A percentile compares a stretch with the other conserved stretches of the same genome.
Conservation (phyloP, 2,888 invertebrate genomes). For the Leucoptera coffeella region DNA sequence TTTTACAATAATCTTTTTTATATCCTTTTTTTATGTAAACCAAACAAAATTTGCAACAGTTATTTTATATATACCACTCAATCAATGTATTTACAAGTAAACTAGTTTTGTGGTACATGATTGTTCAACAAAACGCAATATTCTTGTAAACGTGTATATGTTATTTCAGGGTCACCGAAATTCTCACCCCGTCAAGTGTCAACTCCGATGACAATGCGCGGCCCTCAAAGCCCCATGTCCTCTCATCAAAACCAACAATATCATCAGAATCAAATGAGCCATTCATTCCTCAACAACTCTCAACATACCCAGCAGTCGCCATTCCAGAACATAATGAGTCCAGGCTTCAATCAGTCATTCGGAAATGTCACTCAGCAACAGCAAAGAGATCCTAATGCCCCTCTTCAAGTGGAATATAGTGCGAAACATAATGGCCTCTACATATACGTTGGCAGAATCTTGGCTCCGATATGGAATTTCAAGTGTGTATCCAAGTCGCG, state of each 20-base stretch:
- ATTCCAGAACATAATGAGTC: conserved; percentile 25
- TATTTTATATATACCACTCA: too few relatives aligned
- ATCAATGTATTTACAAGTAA: too few relatives aligned
- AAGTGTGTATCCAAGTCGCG: conserved; percentile 61
- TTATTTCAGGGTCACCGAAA: conserved; percentile 29
- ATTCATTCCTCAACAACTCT: conserved; percentile 25
- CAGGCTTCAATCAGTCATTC: conserved; percentile 31
- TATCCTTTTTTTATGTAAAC: too few relatives aligned
- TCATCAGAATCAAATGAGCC: conserved; percentile 23
- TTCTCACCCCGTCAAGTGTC: conserved; percentile 45
- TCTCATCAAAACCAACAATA: neutral
- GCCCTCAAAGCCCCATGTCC: conserved; percentile 18
- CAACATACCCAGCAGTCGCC: conserved; percentile 23
- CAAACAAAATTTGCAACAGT: too few relatives aligned
- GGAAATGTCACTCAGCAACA: conserved; percentile 31
- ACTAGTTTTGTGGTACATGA: too few relatives aligned
- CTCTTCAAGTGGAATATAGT: conserved; percentile 39
- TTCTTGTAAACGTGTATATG: neutral
- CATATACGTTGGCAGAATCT: conserved; percentile 80
- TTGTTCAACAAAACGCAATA: too few relatives aligned
- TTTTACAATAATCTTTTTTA: too few relatives aligned
- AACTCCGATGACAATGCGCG: conserved; percentile 36
- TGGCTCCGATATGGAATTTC: conserved; percentile 84
- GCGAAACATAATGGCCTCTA: conserved; percentile 93
- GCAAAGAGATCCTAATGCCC: conserved; percentile 25